Evolutionary conservation across 1,140 invertebrate genomes (phyloP).

Genomic region (Diorhabda carinulata): DNA sequence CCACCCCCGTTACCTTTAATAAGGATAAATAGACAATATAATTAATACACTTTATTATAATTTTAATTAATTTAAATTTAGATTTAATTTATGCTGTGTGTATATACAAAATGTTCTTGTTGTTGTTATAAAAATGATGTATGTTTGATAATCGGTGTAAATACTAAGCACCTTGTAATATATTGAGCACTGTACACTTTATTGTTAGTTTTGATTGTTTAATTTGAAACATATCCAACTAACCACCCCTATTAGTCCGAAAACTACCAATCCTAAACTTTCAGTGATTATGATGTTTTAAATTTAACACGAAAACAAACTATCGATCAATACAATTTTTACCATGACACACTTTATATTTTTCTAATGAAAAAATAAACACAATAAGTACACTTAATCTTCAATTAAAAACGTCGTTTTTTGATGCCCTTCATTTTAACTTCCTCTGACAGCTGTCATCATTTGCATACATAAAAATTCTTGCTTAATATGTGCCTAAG

Average conservation of each 20-base stretch:
- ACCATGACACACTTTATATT: no score
- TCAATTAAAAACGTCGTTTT: no score
- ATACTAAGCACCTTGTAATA: slow-evolving; percentile 17
- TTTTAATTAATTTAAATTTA: not conserved
- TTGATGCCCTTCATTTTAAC: no score
- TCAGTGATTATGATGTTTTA: no score
- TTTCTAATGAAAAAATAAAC: no score
- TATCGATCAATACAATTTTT: no score
- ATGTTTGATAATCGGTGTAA: slow-evolving; percentile 12
- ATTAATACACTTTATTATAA: not conserved
- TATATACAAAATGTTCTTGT: slow-evolving; percentile 10
- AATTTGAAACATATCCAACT: not conserved
- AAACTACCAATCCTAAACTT: no score
- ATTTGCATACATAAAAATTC: no score
- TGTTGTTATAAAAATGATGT: slow-evolving; percentile 14
- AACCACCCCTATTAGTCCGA: not conserved
- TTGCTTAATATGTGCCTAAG: no score
- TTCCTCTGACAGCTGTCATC: no score
- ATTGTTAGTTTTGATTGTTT: not conserved
- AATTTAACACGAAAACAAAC: no score
- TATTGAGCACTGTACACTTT: slow-evolving; percentile 4
- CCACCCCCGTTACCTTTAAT: slow-evolving; percentile 20
- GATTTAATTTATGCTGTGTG: slow-evolving; percentile 8
- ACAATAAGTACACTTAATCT: no score
- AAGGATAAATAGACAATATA: slow-evolving; percentile 8